phyloP scores from a whole-genome alignment of 2,113 vertebrate species.

The Pterocles gutturalis region DNA sequence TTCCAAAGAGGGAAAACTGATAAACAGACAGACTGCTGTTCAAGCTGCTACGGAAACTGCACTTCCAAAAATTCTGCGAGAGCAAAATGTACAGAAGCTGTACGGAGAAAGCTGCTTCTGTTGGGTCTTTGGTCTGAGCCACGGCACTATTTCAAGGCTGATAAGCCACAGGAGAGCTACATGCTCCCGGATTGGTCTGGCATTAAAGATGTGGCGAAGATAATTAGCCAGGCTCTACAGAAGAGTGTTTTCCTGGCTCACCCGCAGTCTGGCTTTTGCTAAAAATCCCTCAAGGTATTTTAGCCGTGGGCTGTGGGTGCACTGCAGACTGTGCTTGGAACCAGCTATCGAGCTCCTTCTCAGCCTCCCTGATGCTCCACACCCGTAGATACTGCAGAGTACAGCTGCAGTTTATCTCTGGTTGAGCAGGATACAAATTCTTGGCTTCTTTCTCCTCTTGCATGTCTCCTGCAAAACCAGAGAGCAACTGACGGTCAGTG shows the following conservation, averaged over 20 bases:
- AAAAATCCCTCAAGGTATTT: neutral
- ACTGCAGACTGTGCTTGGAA: too few species aligned
- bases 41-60: neutral
- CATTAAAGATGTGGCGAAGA: conserved; percentile 32
- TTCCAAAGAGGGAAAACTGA: neutral
- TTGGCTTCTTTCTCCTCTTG: too few species aligned
- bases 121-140: neutral
- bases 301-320: too few species aligned
- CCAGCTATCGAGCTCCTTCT: too few species aligned
- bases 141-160: conserved; percentile 19
- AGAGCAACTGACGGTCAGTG: too few species aligned
- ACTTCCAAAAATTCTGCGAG: neutral
- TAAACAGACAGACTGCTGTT: neutral
- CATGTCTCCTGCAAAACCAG: too few species aligned
- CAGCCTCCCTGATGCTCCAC: too few species aligned
- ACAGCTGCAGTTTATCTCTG: too few species aligned
- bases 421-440: too few species aligned
- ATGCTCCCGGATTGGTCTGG: neutral
- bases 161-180: conserved; percentile 16
- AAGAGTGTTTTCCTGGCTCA: conserved; percentile 41
- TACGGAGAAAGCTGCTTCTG: neutral
- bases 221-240: conserved; percentile 38
- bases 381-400: too few species aligned
- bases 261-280: neutral
- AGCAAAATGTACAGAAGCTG: neutral